A percentile compares a stretch with the other conserved stretches of the same genome.
These are phyloP conservation scores for Gastrophysa polygoni DNA, from an alignment of 2,888 invertebrate genomes.

Conservation along the genomic window DNA sequence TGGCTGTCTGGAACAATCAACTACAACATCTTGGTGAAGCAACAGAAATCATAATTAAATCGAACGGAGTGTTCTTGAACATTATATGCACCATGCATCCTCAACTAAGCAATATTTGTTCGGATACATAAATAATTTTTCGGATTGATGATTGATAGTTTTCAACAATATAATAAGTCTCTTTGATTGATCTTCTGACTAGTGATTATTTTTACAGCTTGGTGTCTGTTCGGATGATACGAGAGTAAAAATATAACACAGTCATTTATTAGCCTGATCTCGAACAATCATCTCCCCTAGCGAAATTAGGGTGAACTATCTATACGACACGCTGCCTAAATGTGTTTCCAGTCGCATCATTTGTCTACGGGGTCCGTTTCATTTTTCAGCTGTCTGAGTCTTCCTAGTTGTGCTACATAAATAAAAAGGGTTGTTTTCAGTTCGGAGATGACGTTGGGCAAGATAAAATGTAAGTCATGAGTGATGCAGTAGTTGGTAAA, in stretches of 20 bases:
- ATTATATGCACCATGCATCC: no score
- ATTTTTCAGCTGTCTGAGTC: conserved; percentile 48
- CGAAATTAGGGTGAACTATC: conserved; percentile 34
- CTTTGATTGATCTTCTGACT: no score
- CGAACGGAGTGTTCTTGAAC: no score
- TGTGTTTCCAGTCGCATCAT: conserved; percentile 47
- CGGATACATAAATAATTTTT: no score
- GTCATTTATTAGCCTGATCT: conserved; percentile 2
- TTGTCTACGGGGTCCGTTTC: conserved; percentile 45
- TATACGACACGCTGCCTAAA: conserved; percentile 37
- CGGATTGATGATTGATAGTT: no score
- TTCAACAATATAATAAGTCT: no score
- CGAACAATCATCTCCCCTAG: conserved; percentile 10
- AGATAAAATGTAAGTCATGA: not conserved
- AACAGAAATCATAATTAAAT: no score
- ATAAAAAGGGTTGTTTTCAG: conserved; percentile 42
- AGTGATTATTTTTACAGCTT: not conserved
- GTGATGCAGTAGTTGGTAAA: not conserved
- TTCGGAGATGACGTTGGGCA: conserved; percentile 43
- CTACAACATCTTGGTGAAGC: no score
- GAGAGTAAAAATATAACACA: conserved; percentile 12
- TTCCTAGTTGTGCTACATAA: conserved; percentile 38
- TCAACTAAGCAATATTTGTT: no score
- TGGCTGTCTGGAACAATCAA: not conserved
- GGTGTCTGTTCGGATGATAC: not conserved